Evolutionary conservation across 2,113 vertebrate genomes (phyloP), one percentile per base, ranked within the genome.

Genomic region (Elephantulus edwardii): DNA sequence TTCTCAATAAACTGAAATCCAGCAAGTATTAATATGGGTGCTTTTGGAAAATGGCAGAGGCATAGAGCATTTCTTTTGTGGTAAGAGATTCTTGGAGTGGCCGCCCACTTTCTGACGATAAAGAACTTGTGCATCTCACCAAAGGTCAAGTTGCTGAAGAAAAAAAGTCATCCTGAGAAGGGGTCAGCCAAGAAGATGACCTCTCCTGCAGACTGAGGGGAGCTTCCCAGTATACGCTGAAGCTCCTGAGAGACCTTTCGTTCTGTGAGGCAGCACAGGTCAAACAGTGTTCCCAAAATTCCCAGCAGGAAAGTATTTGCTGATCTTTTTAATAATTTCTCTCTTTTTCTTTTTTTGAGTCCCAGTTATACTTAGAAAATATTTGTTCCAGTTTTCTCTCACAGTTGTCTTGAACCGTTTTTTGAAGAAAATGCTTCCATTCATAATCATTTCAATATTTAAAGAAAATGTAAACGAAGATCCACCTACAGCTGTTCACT

Each of bases 31-130:
- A 14, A 30, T 42, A 58, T 82, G 84, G 94, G 91, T 96, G 96
- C 85, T 79, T 96, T 95, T 94, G 90, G 92, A 94, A 95, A 93
- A 93, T 93, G 95, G 20, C 92, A 79, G 96, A 94, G 88, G 93
- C 94, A 76, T 87, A 93, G 75, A 83, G 87, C 82, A 82, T 77
- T 95, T 96, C 92, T 13, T 95, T 95, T 66, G 84, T 62, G 85
- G 92, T 90, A 92, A 95, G 44, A 88, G 93, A 87, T 83, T 0
- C 94, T 94, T 96, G 96, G 93, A 95, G 91, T 91, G 87, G 93
- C 91, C 92, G 66, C 77, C 89, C 93, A 95, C 86, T 83, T 86
- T 68, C 74, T 94, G 84, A 85, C 92, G 88, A 76, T 87, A 94
- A 76, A 62, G 33, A n/a, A 8, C 81, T 42, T 81, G 93, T 79